These are phyloP conservation scores for Lepas anatifera DNA, from an alignment of 2,888 invertebrate genomes.

Conservation along the genomic window DNA sequence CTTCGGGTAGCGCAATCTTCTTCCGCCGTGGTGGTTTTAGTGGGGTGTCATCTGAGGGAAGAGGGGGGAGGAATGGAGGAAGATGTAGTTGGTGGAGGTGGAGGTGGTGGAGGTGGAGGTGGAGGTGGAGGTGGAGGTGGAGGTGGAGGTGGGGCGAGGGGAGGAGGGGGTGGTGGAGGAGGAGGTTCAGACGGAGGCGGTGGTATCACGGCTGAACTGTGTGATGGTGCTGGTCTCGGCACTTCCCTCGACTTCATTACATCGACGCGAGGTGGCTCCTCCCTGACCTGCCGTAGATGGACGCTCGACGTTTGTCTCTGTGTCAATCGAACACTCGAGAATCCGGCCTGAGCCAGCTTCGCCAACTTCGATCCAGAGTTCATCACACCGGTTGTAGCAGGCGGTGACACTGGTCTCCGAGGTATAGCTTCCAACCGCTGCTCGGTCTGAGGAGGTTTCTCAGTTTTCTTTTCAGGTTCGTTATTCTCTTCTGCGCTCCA, in stretches of 20 bases:
- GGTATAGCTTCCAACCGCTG: too few species aligned
- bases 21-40: neutral
- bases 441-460: too few species aligned
- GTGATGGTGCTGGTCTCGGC: neutral
- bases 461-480: too few species aligned
- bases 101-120: conserved; percentile 21
- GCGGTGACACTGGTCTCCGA: too few species aligned
- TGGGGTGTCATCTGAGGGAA: neutral
- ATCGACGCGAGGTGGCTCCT: too few species aligned
- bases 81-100: conserved; percentile 14
- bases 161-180: conserved; percentile 15
- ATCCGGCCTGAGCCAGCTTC: neutral
- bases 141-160: conserved; percentile 7
- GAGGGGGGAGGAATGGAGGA: neutral
- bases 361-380: neutral
- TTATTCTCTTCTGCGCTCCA: neutral
- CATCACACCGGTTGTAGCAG: too few species aligned
- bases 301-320: neutral
- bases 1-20: neutral
- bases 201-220: neutral
- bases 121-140: conserved; percentile 19
- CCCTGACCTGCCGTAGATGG: too few species aligned
- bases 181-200: conserved; percentile 13
- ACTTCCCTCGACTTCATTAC: too few species aligned
- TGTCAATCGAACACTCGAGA: neutral